Evolutionary conservation across 2,888 invertebrate genomes (phyloP).

Genomic region (Bimastos eiseni): DNA sequence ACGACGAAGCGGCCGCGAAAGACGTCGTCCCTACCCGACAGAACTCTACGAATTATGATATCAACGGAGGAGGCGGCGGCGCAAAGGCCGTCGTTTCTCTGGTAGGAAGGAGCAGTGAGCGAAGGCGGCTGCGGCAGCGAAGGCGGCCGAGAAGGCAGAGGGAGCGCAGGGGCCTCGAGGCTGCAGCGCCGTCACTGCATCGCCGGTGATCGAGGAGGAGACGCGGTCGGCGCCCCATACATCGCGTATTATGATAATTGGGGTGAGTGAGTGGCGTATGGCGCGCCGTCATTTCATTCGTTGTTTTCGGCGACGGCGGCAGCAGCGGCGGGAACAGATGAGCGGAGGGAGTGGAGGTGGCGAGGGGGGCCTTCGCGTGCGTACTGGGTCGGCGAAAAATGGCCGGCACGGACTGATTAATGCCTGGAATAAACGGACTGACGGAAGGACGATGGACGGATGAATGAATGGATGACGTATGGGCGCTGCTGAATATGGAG

Average conservation of each 20-base stretch:
- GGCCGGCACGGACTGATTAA: constrained; percentile 2
- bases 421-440: constrained; percentile 6
- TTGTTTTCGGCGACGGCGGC: background rate
- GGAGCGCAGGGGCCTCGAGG: background rate
- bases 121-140: background rate
- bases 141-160: background rate
- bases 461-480: background rate
- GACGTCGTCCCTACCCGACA: constrained; percentile 1
- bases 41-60: constrained; percentile 7
- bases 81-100: background rate
- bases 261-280: constrained; percentile 13
- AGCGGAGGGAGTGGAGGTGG: background rate
- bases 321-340: background rate
- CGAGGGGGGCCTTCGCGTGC: background rate
- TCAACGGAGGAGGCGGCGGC: background rate
- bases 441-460: constrained; percentile 5
- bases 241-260: constrained; percentile 13
- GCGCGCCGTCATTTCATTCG: constrained; percentile 13
- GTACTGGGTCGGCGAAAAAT: background rate
- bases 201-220: background rate
- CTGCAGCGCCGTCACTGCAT: background rate
- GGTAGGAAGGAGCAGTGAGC: background rate
- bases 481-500: background rate
- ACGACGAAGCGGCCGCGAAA: background rate
- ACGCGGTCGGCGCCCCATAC: background rate